Evolutionary conservation across 1,140 invertebrate species (phyloP).

Genomic region (Zaprionus capensis): DNA sequence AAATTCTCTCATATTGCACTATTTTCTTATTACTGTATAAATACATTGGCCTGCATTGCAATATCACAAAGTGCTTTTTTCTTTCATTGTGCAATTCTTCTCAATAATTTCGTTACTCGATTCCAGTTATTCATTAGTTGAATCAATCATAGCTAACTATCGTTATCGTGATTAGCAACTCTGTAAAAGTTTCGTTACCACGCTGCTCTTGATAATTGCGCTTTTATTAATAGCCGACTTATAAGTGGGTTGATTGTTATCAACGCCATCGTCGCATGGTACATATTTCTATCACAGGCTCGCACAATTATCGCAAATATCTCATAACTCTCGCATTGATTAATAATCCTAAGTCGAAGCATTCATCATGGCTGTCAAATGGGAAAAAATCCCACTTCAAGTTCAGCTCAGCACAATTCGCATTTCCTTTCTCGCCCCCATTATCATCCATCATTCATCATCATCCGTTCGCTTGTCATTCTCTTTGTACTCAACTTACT

Average conservation of each 20-base stretch:
- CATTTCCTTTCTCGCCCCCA: slow-evolving; percentile 37
- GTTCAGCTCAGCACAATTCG: slow-evolving; percentile 29
- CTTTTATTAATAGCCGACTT: not conserved
- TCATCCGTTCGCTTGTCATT: slow-evolving; percentile 46
- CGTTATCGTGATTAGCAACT: not conserved
- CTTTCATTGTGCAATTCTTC: not conserved
- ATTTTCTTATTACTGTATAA: too few species aligned
- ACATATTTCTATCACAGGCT: not conserved
- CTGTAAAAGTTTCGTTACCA: not conserved
- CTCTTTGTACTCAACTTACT: slow-evolving; percentile 2
- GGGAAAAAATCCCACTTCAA: slow-evolving; percentile 31
- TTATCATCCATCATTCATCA: slow-evolving; percentile 43
- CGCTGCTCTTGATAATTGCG: not conserved
- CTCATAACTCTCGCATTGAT: slow-evolving; percentile 27
- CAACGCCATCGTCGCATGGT: not conserved
- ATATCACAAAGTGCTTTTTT: not conserved
- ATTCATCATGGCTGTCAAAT: slow-evolving; percentile 45
- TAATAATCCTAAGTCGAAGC: slow-evolving; percentile 30
- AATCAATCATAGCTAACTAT: not conserved
- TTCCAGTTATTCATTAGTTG: not conserved
- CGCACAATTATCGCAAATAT: slow-evolving; percentile 17
- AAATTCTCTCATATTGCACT: too few species aligned
- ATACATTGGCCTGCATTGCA: too few species aligned
- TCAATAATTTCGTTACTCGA: not conserved
- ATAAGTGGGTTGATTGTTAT: not conserved